Conservation (phyloP, 2,888 invertebrate species). For the Hylaea fasciaria region DNA sequence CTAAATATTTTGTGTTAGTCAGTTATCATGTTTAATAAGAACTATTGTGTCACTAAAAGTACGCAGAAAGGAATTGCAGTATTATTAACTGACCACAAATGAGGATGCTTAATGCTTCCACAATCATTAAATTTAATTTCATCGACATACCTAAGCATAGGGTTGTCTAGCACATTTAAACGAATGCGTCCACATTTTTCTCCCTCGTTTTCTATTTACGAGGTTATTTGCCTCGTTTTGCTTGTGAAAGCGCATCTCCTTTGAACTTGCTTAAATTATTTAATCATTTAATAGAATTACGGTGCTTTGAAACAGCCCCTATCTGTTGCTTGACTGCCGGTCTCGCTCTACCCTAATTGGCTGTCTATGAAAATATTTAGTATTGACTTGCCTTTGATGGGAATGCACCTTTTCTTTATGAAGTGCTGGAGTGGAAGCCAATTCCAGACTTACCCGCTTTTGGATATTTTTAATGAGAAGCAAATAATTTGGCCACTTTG, state of each 20-base stretch:
- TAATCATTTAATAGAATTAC: conserved; percentile 84
- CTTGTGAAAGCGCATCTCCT: conserved; percentile 80
- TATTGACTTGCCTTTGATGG: conserved; percentile 57
- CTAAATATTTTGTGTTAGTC: too few species aligned
- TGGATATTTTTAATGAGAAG: conserved; percentile 34
- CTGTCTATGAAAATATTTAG: conserved; percentile 70
- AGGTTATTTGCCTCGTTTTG: conserved; percentile 78
- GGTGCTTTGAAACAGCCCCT: conserved; percentile 64
- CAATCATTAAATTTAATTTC: conserved; percentile 1
- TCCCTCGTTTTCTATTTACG: conserved; percentile 67
- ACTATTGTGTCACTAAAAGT: too few species aligned
- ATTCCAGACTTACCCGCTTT: conserved; percentile 26
- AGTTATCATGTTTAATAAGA: too few species aligned
- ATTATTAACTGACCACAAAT: too few species aligned
- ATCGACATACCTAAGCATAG: conserved; percentile 45
- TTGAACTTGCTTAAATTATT: conserved; percentile 82
- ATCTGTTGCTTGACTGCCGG: conserved; percentile 66
- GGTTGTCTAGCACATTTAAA: conserved; percentile 51
- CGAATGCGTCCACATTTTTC: conserved; percentile 67
- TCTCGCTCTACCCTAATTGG: conserved; percentile 68
- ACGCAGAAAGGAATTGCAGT: too few species aligned
- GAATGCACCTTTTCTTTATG: conserved; percentile 45
- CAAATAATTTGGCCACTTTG: conserved; percentile 29
- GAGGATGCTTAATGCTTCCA: too few species aligned
- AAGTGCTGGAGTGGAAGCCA: conserved; percentile 35